Base-by-base conservation (phyloP, 2,797 vertebrate genomes). In the Moxostoma hubbsi region DNA sequence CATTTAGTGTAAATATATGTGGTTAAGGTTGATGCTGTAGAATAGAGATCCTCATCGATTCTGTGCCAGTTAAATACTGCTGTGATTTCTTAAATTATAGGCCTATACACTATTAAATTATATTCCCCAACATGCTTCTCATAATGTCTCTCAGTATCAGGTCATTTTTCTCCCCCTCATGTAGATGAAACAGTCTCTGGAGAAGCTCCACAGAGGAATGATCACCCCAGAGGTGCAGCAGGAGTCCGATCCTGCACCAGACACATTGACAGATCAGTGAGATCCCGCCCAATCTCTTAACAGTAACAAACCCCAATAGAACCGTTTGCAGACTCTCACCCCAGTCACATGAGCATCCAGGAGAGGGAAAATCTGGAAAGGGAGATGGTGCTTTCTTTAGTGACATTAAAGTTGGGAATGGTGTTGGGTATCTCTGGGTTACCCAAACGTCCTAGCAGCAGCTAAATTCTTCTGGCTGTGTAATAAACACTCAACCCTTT, bases 171-270 rank as follows among this genome's bases (percentile, higher is more conserved):
- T 68, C 68, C 49, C 65, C 81, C 4, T 73, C 7, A 12, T 58
- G 0, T 90, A 97, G 96, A 96, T 97, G 96, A 96, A 96, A 80
- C 92, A 95, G 84, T 96, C 96, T 0, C 89, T 97, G 79, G 95
- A 96, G 86, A 97, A 96, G 87, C 92, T 97, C 24, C 95, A 96
- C 81, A 94, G 86, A 75, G 95, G 96, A 58, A 95, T 97, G 46
- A 82, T 91, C 2, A 81, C 94, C 77, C 90, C 93, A 0, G 95
- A 96, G 64, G 91, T 85, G 53, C 90, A 91, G 64, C 87, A 87
- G 81, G 89, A 92, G 0, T 78, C 85, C 5, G 89, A 93, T 12
- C 46, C 86, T n/a, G 47, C 76, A 43, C 24, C 89, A 46, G 89
- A 92, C 61, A 54, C 85, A 1, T 54, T 66, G 76, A 81, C 88